A percentile compares a stretch with the other conserved stretches of the same genome.
phyloP scores from a whole-genome alignment of 2,797 vertebrate genomes.

The Amblyraja radiata region DNA sequence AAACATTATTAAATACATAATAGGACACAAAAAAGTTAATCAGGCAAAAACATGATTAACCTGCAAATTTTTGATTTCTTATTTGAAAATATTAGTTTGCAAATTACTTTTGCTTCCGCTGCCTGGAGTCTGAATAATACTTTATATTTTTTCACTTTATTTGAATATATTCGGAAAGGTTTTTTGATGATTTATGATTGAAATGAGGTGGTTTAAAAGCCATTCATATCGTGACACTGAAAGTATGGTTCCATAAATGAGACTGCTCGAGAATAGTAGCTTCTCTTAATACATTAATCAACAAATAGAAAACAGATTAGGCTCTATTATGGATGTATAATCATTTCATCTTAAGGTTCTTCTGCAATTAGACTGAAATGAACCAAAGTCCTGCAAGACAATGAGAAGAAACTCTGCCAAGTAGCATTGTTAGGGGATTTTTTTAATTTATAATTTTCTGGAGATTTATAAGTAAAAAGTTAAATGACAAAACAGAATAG shows the following conservation, averaged over 20 bases:
- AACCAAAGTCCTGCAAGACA: neutral
- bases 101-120: neutral
- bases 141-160: neutral
- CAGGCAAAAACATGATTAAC: no score
- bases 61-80: no score
- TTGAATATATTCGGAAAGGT: neutral
- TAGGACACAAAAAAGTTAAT: no score
- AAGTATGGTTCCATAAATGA: neutral
- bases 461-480: neutral
- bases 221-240: neutral
- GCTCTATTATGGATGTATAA: neutral
- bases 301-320: neutral
- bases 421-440: neutral
- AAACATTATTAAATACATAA: no score
- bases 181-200: neutral
- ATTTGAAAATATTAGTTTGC: neutral
- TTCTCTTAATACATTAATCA: neutral
- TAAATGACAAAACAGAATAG: neutral
- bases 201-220: neutral
- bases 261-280: neutral
- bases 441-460: no score
- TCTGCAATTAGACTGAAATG: neutral
- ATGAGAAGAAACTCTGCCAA: neutral
- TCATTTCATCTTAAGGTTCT: neutral
- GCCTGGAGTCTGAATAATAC: neutral